These are phyloP conservation scores for Dipodomys merriami DNA, from an alignment of 2,113 vertebrate genomes.

Conservation along the genomic window DNA sequence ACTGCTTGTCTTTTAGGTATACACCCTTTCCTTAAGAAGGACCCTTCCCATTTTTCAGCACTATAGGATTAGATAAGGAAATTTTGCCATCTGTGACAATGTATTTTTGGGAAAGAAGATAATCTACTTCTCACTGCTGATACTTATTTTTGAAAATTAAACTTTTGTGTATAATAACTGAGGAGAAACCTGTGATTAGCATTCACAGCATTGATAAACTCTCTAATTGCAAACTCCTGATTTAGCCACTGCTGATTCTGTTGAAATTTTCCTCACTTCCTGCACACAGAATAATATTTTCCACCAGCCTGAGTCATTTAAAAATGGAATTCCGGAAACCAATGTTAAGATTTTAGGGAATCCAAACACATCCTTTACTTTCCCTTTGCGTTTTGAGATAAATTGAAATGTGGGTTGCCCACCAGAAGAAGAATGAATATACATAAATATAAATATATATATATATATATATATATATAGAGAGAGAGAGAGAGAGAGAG, in stretches of 20 bases:
- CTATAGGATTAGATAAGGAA: neutral
- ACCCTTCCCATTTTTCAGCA: neutral
- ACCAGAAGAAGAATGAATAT: neutral
- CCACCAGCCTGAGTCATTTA: neutral
- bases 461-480: neutral
- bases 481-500: too few relatives aligned
- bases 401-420: neutral
- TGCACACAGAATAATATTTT: conserved; percentile 1
- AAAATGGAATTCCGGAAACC: conserved; percentile 2
- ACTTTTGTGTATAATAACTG: neutral
- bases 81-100: neutral
- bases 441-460: neutral
- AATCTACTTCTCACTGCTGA: neutral
- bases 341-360: neutral
- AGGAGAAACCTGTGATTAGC: neutral
- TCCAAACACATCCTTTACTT: neutral
- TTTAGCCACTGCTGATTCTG: conserved; percentile 57
- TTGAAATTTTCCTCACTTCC: conserved; percentile 17
- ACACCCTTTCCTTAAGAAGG: neutral
- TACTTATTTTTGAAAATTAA: conserved; percentile 2
- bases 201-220: conserved; percentile 22
- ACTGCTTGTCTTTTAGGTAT: too few relatives aligned
- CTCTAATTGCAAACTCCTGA: conserved; percentile 49
- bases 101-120: neutral
- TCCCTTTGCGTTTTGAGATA: conserved; percentile 37